Evolutionary conservation across 2,113 vertebrate genomes (phyloP).

Genomic region (Egretta garzetta): DNA sequence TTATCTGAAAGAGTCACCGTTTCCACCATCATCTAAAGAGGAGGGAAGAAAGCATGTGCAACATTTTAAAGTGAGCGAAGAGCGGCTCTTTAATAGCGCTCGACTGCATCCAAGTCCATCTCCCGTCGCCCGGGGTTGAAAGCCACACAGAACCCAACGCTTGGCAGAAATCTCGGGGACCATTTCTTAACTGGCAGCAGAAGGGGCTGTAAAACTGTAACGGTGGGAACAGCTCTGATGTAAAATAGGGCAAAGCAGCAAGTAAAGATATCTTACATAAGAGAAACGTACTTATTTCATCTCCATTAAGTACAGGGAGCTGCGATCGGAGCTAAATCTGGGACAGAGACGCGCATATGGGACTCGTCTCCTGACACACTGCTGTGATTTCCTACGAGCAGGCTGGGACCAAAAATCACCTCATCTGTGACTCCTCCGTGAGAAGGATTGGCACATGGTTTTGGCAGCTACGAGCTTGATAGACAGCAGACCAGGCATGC

Average conservation of each 20-base stretch:
- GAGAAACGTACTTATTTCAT: neutral
- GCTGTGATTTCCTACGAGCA: neutral
- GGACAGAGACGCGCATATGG: neutral
- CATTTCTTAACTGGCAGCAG: fast-evolving
- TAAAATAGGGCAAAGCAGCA: neutral
- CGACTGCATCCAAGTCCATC: fast-evolving
- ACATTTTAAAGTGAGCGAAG: neutral
- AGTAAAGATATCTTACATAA: neutral
- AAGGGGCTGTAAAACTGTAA: neutral
- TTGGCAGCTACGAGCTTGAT: neutral
- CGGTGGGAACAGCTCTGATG: neutral
- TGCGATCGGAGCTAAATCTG: neutral
- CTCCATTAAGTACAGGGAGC: neutral
- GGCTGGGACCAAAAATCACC: neutral
- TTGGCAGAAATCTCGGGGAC: neutral
- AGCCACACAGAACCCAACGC: fast-evolving
- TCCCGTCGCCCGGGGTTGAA: neutral
- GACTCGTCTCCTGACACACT: neutral
- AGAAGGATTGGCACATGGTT: conserved; percentile 53
- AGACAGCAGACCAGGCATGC: neutral
- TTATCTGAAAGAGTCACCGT: neutral
- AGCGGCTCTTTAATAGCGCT: neutral
- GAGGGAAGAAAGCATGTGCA: neutral
- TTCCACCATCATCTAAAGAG: neutral
- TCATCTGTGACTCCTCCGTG: neutral